These are phyloP conservation scores for Cheilosia vulpina DNA, from an alignment of 2,888 invertebrate genomes.

Conservation along the genomic window DNA sequence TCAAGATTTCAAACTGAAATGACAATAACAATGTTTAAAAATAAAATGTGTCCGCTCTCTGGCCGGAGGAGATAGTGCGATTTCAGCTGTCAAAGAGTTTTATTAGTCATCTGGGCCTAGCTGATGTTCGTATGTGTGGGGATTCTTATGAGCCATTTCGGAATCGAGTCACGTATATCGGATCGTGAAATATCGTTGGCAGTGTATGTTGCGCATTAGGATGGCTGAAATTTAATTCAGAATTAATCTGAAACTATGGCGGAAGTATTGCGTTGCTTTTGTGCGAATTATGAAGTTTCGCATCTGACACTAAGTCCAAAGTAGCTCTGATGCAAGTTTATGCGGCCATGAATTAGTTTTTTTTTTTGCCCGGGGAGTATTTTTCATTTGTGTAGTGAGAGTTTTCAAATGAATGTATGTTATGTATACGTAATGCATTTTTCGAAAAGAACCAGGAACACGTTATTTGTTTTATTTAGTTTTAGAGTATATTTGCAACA, in stretches of 20 bases:
- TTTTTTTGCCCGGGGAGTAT: no score
- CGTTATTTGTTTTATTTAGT: no score
- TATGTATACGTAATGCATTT: no score
- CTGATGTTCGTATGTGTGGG: background rate
- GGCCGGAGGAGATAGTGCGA: constrained; percentile 10
- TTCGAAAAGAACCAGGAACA: no score
- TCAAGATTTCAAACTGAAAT: constrained; percentile 14
- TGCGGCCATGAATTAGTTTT: background rate
- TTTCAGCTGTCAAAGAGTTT: constrained; percentile 20
- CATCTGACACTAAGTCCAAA: background rate
- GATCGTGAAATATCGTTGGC: background rate
- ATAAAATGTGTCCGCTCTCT: constrained; percentile 26
- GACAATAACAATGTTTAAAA: constrained; percentile 57
- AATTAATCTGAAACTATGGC: constrained; percentile 1
- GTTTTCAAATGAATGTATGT: no score
- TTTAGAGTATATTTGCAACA: no score
- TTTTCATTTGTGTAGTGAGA: no score
- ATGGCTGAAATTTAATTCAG: background rate
- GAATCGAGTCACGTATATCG: constrained; percentile 50
- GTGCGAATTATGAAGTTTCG: background rate
- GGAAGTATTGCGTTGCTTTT: background rate
- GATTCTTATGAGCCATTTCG: constrained; percentile 20
- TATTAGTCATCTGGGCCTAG: constrained; percentile 46
- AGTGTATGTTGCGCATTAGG: background rate
- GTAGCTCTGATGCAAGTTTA: background rate